A percentile compares a stretch with the other conserved stretches of the same genome.
Evolutionary conservation across 2,113 vertebrate genomes (phyloP).

Genomic region (Ciconia boyciana): DNA sequence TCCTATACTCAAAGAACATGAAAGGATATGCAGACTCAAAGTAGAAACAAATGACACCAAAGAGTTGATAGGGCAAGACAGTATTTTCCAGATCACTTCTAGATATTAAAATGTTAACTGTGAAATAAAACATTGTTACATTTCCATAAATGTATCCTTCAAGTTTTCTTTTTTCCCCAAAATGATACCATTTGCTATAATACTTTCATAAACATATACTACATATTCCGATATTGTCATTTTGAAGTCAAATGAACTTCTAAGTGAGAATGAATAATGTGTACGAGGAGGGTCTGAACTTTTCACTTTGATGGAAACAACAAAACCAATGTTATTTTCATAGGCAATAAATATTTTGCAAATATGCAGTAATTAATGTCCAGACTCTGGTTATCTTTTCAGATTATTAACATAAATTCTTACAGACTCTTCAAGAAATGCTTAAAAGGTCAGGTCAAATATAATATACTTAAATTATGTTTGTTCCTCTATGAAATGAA

Average conservation of each 20-base stretch:
- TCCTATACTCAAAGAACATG: neutral
- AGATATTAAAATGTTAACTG: neutral
- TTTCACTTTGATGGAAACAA: neutral
- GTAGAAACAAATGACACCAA: neutral
- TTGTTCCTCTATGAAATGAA: neutral
- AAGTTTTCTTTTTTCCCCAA: accelerated
- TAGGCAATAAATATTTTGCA: neutral
- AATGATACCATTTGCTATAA: neutral
- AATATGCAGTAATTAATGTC: neutral
- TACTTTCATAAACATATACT: neutral
- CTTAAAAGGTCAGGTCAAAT: neutral
- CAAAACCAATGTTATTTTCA: neutral
- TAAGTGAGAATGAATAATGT: neutral
- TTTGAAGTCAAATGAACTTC: neutral
- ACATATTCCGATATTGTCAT: neutral
- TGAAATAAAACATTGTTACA: neutral
- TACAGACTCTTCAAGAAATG: neutral
- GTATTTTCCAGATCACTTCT: neutral
- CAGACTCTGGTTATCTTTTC: neutral
- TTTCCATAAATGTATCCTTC: neutral
- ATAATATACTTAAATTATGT: neutral
- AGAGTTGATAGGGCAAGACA: neutral
- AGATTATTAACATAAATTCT: neutral
- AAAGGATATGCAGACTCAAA: neutral
- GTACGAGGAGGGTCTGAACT: neutral